phyloP scores from a whole-genome alignment of 2,113 vertebrate genomes.

The Desmodus rotundus region DNA sequence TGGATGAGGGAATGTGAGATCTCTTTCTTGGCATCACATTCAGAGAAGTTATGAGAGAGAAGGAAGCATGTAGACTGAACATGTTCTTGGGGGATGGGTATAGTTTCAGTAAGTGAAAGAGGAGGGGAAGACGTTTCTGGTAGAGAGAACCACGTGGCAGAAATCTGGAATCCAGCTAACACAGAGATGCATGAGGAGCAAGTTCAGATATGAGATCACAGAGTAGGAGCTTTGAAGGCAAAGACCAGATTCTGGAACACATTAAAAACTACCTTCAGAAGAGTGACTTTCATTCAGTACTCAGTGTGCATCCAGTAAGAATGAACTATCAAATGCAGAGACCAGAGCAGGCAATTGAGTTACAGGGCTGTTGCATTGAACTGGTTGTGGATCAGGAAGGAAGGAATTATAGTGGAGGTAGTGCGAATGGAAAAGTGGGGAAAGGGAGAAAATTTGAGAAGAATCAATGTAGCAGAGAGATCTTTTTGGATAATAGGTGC shows the following conservation, averaged over 20 bases:
- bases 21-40: background rate
- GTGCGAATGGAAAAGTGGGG: background rate
- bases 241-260: background rate
- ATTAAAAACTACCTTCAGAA: background rate
- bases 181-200: fast-evolving
- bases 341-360: background rate
- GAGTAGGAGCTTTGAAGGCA: background rate
- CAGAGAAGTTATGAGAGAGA: background rate
- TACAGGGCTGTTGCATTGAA: fast-evolving
- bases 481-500: background rate
- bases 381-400: fast-evolving
- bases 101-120: background rate
- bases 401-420: fast-evolving
- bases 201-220: background rate
- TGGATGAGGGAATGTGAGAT: background rate
- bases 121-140: background rate
- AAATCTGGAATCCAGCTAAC: background rate
- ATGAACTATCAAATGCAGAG: background rate
- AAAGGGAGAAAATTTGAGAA: background rate
- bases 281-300: fast-evolving
- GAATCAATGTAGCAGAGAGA: background rate
- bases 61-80: too few relatives aligned
- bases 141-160: background rate
- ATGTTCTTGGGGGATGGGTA: too few relatives aligned
- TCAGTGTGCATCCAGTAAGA: background rate